Conservation (phyloP, 2,888 invertebrate genomes). For the Hyles lineata region DNA sequence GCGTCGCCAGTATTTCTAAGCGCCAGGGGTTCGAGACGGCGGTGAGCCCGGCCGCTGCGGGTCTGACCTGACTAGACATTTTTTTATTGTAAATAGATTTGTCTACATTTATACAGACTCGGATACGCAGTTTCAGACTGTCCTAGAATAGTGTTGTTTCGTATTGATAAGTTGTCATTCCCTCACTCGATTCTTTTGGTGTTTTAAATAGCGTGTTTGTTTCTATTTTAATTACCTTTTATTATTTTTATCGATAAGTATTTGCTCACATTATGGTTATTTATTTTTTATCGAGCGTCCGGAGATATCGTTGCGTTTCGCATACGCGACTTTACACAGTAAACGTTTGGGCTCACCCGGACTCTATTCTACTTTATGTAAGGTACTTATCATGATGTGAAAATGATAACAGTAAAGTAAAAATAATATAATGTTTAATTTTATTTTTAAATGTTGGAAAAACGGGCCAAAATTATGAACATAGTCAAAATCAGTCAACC, state of each 20-base stretch:
- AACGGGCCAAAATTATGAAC: slow-evolving; percentile 80
- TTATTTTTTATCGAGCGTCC: slow-evolving; percentile 54
- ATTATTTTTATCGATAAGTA: slow-evolving; percentile 57
- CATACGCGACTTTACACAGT: background rate
- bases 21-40: background rate
- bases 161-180: slow-evolving; percentile 59
- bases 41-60: background rate
- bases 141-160: slow-evolving; percentile 46
- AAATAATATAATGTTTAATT: slow-evolving; percentile 43
- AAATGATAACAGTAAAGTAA: slow-evolving; percentile 52
- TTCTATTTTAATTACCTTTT: slow-evolving; percentile 45
- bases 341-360: slow-evolving; percentile 43
- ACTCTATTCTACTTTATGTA: slow-evolving; percentile 45
- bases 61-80: background rate
- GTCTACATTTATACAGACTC: slow-evolving; percentile 34
- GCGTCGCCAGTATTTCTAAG: background rate
- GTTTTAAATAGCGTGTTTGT: slow-evolving; percentile 51
- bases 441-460: slow-evolving; percentile 69
- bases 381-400: slow-evolving; percentile 66
- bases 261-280: slow-evolving; percentile 75
- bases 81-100: slow-evolving; percentile 30
- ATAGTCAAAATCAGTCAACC: slow-evolving; percentile 77
- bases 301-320: background rate
- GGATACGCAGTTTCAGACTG: slow-evolving; percentile 39
- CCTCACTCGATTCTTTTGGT: slow-evolving; percentile 52